Percentiles rank a stretch among this genome's conserved stretches.
phyloP scores from a whole-genome alignment of 2,797 vertebrate species.

The Amniataba percoides region DNA sequence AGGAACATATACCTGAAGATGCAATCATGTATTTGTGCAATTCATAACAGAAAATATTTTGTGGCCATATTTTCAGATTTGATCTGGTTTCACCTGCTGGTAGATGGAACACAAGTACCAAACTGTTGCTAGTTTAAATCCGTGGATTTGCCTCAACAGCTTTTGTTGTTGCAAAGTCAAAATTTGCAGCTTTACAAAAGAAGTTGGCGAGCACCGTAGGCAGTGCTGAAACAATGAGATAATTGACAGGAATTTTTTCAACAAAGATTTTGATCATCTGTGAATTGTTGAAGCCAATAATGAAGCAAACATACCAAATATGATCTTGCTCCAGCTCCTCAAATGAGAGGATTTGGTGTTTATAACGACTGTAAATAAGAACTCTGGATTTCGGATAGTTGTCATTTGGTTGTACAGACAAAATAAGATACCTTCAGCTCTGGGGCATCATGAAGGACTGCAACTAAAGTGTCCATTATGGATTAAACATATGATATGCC shows the following conservation, averaged over 20 bases:
- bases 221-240: background rate
- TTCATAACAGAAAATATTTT: background rate
- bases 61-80: background rate
- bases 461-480: background rate
- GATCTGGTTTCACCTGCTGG: background rate
- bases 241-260: too few relatives aligned
- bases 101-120: background rate
- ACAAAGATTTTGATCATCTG: background rate
- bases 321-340: background rate
- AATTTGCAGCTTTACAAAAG: background rate
- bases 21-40: background rate
- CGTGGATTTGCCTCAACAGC: background rate
- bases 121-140: background rate
- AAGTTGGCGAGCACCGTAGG: too few relatives aligned
- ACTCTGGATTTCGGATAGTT: background rate
- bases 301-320: background rate
- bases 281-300: background rate
- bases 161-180: background rate
- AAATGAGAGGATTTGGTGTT: background rate
- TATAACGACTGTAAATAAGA: background rate
- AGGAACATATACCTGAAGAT: background rate
- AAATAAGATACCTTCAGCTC: background rate
- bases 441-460: too few relatives aligned
- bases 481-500: too few relatives aligned
- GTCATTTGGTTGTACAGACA: background rate